These are phyloP conservation scores for Drosophila pseudotakahashii DNA, from an alignment of 2,888 invertebrate species.

Conservation along the genomic window DNA sequence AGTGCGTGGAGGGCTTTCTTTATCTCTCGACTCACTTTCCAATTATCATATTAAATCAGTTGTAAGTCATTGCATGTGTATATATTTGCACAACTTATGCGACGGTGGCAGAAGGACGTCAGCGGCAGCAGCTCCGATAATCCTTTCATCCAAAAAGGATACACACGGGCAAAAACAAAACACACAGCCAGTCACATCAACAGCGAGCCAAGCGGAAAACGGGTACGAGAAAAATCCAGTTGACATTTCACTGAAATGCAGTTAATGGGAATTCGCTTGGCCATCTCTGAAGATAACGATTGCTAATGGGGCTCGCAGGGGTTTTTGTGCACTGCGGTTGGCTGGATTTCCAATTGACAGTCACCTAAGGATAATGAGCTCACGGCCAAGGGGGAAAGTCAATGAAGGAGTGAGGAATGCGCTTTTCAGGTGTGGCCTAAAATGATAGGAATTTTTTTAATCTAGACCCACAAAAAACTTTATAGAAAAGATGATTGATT, in stretches of 20 bases:
- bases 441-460: neutral
- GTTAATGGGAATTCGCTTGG: constrained; percentile 54
- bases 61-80: constrained; percentile 65
- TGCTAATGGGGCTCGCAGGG: constrained; percentile 19
- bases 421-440: constrained; percentile 1
- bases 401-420: neutral
- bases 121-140: constrained; percentile 39
- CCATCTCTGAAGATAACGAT: constrained; percentile 36
- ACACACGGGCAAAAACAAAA: constrained; percentile 14
- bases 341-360: constrained; percentile 10
- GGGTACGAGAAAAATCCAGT: constrained; percentile 32
- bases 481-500: too few species aligned
- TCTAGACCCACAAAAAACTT: too few species aligned
- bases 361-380: constrained; percentile 35
- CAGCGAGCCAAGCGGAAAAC: constrained; percentile 37
- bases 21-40: constrained; percentile 59
- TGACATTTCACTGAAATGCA: constrained; percentile 62
- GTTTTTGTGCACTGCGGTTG: constrained; percentile 6
- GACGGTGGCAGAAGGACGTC: constrained; percentile 35
- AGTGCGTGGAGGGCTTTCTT: constrained; percentile 37
- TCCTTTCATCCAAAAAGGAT: constrained; percentile 56
- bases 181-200: constrained; percentile 14
- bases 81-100: constrained; percentile 66
- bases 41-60: constrained; percentile 72
- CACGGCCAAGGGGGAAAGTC: neutral